A percentile compares a stretch with the other conserved stretches of the same genome.
phyloP scores from a whole-genome alignment of 2,113 vertebrate genomes.

The Chelonoidis abingdonii region DNA sequence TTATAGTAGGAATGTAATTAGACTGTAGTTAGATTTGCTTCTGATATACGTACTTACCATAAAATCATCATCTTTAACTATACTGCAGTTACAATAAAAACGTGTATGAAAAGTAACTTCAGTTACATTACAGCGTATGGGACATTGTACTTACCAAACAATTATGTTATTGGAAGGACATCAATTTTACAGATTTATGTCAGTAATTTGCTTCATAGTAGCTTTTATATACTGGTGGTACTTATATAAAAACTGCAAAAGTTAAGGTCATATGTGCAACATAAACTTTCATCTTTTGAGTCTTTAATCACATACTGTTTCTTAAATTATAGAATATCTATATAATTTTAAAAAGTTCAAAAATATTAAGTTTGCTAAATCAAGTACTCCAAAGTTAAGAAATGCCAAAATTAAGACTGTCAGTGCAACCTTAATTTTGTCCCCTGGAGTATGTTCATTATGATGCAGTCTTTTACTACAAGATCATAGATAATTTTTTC shows the following conservation, averaged over 20 bases:
- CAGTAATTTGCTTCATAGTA: background rate
- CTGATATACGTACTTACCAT: background rate
- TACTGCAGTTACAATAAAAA: background rate
- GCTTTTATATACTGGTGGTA: rapidly evolving
- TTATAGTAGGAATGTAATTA: background rate
- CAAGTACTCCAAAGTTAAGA: background rate
- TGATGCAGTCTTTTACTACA: background rate
- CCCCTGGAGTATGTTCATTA: background rate
- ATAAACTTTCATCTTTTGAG: background rate
- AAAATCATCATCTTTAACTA: background rate
- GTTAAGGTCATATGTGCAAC: background rate
- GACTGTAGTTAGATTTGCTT: background rate
- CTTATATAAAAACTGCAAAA: background rate
- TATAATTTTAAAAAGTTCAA: background rate
- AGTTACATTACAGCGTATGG: background rate
- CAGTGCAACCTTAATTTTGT: background rate
- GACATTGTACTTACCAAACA: background rate
- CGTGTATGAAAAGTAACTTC: rapidly evolving
- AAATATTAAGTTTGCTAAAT: background rate
- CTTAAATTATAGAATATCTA: background rate
- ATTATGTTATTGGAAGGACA: background rate
- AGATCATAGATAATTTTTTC: background rate
- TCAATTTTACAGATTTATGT: background rate
- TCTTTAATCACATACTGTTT: background rate
- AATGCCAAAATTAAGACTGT: background rate